Conservation (phyloP, 2,888 invertebrate species). For the Amblyteles armatorius region DNA sequence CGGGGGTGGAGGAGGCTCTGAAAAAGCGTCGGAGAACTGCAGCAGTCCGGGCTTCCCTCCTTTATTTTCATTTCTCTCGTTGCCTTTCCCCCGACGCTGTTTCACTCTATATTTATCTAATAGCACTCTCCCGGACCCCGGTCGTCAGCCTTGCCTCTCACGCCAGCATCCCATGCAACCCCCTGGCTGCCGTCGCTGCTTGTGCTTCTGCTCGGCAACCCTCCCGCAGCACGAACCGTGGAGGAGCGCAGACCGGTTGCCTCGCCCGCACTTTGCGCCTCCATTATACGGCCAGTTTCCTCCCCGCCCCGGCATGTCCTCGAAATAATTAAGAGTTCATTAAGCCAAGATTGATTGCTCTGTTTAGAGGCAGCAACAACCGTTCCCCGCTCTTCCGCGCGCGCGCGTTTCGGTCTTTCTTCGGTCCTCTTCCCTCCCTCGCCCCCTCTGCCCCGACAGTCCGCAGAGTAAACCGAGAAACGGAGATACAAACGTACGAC, state of each 20-base stretch:
- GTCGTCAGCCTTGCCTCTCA: slow-evolving; percentile 63
- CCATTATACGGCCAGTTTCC: slow-evolving; percentile 84
- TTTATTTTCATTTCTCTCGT: slow-evolving; percentile 68
- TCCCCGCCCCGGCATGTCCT: slow-evolving; percentile 78
- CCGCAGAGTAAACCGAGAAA: slow-evolving; percentile 51
- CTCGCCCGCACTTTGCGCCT: slow-evolving; percentile 81
- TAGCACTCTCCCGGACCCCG: slow-evolving; percentile 76
- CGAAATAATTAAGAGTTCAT: slow-evolving; percentile 84
- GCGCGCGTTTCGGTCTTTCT: slow-evolving; percentile 28
- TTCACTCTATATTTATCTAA: slow-evolving; percentile 83
- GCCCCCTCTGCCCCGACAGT: slow-evolving; percentile 34
- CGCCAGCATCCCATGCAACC: slow-evolving; percentile 19
- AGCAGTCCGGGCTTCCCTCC: slow-evolving; percentile 61
- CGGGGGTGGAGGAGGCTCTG: slow-evolving; percentile 26
- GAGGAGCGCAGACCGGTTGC: slow-evolving; percentile 76
- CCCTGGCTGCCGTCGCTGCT: slow-evolving; percentile 12
- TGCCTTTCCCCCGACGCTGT: slow-evolving; percentile 68
- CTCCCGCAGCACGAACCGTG: slow-evolving; percentile 54
- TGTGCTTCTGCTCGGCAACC: slow-evolving; percentile 41
- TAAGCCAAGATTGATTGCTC: slow-evolving; percentile 83
- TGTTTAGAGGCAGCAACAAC: slow-evolving; percentile 78
- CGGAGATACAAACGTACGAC: slow-evolving; percentile 67
- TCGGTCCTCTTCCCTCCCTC: slow-evolving; percentile 46
- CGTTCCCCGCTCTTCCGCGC: slow-evolving; percentile 19
- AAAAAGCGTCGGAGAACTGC: slow-evolving; percentile 37